These are phyloP conservation scores for Dendrocincla tyrannina DNA, from an alignment of 2,797 vertebrate genomes.

Conservation along the genomic window DNA sequence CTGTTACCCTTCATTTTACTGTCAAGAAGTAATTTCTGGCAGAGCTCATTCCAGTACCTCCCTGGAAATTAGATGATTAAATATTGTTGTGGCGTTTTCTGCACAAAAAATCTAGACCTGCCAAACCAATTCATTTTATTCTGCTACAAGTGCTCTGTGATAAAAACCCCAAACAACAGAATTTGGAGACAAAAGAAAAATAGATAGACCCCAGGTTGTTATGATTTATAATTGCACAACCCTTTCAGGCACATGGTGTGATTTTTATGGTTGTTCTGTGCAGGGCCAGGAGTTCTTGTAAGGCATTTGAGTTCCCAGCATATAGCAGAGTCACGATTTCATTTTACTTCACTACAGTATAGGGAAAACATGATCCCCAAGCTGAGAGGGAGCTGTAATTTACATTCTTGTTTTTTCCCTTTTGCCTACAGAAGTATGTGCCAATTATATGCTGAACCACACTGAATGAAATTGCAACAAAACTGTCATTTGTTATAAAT, in stretches of 20 bases:
- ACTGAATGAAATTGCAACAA: not conserved
- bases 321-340: not conserved
- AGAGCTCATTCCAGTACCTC: not conserved
- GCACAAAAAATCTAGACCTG: not conserved
- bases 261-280: not conserved
- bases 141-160: not conserved
- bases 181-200: not conserved
- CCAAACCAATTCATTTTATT: not conserved
- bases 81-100: not conserved
- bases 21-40: not conserved
- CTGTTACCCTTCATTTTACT: not conserved
- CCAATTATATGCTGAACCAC: not conserved
- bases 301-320: not conserved
- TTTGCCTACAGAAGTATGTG: not conserved
- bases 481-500: not conserved
- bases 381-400: not conserved
- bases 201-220: not conserved
- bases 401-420: not conserved
- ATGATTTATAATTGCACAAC: fast-evolving
- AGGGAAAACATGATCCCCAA: not conserved
- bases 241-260: not conserved
- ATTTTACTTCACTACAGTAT: not conserved
- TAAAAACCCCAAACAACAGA: not conserved
- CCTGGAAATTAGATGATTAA: not conserved
- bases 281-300: not conserved